A percentile compares a stretch with the other conserved stretches of the same genome.
Evolutionary conservation across 2,797 vertebrate genomes (phyloP).

Genomic region (Malacoctenus gilli): DNA sequence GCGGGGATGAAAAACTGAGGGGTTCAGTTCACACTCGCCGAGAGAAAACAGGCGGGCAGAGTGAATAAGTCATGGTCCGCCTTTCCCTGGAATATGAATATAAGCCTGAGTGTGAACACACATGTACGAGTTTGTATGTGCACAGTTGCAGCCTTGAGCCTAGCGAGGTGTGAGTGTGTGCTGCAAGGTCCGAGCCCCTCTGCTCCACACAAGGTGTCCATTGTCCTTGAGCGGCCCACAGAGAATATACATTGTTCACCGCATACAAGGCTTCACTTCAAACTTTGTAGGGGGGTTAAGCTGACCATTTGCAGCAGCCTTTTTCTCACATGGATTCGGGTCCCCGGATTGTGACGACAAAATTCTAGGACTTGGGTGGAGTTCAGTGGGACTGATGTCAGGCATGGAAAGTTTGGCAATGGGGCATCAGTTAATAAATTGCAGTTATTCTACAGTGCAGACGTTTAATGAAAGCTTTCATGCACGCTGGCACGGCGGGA

Average conservation of each 20-base stretch:
- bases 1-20: background rate
- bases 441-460: background rate
- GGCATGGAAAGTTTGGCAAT: slow-evolving; percentile 17
- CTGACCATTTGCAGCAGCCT: slow-evolving; percentile 36
- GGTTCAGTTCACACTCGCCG: background rate
- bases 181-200: slow-evolving; percentile 25
- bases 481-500: slow-evolving; percentile 1
- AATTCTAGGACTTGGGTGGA: slow-evolving; percentile 38
- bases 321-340: slow-evolving; percentile 41
- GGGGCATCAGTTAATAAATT: slow-evolving; percentile 15
- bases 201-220: slow-evolving; percentile 47
- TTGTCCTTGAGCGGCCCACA: slow-evolving; percentile 38
- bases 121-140: slow-evolving; percentile 10
- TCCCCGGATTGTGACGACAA: slow-evolving; percentile 34
- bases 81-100: slow-evolving; percentile 18
- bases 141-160: slow-evolving; percentile 11
- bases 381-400: slow-evolving; percentile 25
- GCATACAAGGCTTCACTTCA: slow-evolving; percentile 49
- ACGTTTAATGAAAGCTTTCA: background rate
- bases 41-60: slow-evolving; percentile 8
- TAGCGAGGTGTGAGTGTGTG: slow-evolving; percentile 26
- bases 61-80: slow-evolving; percentile 18
- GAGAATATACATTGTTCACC: slow-evolving; percentile 52
- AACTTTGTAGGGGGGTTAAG: slow-evolving; percentile 42
- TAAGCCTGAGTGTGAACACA: slow-evolving; percentile 16